Evolutionary conservation across 2,888 invertebrate species (phyloP).

Genomic region (Rhamnusium bicolor): DNA sequence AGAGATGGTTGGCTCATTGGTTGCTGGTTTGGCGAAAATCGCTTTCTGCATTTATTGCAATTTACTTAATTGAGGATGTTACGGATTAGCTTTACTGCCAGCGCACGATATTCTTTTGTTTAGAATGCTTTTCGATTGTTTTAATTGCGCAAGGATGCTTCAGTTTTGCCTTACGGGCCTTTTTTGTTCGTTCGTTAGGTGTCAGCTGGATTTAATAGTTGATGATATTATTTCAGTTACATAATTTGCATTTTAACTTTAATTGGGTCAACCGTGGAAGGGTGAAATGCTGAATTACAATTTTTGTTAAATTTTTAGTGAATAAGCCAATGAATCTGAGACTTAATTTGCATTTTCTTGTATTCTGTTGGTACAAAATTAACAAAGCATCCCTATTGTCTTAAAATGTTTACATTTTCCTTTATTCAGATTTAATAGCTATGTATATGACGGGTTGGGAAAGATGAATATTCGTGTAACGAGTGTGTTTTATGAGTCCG

Average conservation of each 20-base stretch:
- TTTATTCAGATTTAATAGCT: too few relatives aligned
- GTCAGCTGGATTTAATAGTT: background rate
- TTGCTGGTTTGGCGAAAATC: constrained; percentile 19
- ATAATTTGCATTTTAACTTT: background rate
- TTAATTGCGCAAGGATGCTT: constrained; percentile 27
- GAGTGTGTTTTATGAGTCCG: too few relatives aligned
- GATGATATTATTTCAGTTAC: background rate
- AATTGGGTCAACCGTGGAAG: too few relatives aligned
- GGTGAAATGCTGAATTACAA: too few relatives aligned
- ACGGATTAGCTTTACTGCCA: constrained; percentile 40
- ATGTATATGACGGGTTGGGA: too few relatives aligned
- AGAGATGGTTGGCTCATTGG: background rate
- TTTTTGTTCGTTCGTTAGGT: background rate
- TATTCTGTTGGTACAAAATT: too few relatives aligned
- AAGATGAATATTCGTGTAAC: too few relatives aligned
- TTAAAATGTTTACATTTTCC: too few relatives aligned
- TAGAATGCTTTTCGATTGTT: constrained; percentile 34
- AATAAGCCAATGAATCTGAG: too few relatives aligned
- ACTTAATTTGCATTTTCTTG: too few relatives aligned
- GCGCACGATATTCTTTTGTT: constrained; percentile 39
- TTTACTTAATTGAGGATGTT: constrained; percentile 46
- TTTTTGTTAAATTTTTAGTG: too few relatives aligned
- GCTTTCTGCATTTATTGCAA: constrained; percentile 33
- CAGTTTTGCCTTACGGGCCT: background rate
- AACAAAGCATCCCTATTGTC: too few relatives aligned